A percentile compares a stretch with the other conserved stretches of the same genome.
phyloP scores from a whole-genome alignment of 2,888 invertebrate genomes.

The Villa cingulata region DNA sequence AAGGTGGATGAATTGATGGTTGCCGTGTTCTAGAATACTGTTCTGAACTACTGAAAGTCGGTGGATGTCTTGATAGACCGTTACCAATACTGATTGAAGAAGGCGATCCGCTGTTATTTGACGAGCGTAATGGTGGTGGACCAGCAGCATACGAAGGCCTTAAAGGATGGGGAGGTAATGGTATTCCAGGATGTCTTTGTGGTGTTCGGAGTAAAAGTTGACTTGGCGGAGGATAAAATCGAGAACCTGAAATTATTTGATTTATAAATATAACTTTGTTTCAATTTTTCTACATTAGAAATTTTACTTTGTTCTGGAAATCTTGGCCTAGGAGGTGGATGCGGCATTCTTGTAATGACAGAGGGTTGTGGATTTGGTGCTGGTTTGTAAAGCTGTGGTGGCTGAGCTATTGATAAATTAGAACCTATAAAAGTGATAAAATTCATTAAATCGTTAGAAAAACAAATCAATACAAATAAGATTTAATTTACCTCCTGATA shows the following conservation, averaged over 20 bases:
- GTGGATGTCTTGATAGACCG: slow-evolving; percentile 3
- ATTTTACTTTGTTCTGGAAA: slow-evolving; percentile 20
- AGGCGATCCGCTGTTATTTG: background rate
- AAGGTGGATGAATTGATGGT: slow-evolving; percentile 20
- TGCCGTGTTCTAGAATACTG: slow-evolving; percentile 3
- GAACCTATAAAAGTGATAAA: no score
- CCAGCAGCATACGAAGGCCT: slow-evolving; percentile 28
- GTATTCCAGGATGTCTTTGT: slow-evolving; percentile 3
- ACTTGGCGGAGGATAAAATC: slow-evolving; percentile 12
- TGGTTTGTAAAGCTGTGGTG: slow-evolving; percentile 40
- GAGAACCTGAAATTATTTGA: slow-evolving; percentile 5
- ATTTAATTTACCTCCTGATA: background rate
- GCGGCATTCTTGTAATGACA: slow-evolving; percentile 49
- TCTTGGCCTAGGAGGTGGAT: slow-evolving; percentile 22
- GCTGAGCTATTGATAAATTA: slow-evolving; percentile 35
- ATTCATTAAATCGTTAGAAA: no score
- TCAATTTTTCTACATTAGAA: background rate
- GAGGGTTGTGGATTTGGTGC: slow-evolving; percentile 37
- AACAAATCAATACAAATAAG: background rate
- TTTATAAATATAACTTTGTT: no score
- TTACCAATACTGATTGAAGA: background rate
- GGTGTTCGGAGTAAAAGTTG: slow-evolving; percentile 8
- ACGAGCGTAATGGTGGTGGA: slow-evolving; percentile 24
- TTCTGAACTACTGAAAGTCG: slow-evolving; percentile 2
- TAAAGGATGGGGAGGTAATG: slow-evolving; percentile 17